Base-by-base conservation (phyloP, 1,140 invertebrate genomes). In the Drosophila pruinosa region DNA sequence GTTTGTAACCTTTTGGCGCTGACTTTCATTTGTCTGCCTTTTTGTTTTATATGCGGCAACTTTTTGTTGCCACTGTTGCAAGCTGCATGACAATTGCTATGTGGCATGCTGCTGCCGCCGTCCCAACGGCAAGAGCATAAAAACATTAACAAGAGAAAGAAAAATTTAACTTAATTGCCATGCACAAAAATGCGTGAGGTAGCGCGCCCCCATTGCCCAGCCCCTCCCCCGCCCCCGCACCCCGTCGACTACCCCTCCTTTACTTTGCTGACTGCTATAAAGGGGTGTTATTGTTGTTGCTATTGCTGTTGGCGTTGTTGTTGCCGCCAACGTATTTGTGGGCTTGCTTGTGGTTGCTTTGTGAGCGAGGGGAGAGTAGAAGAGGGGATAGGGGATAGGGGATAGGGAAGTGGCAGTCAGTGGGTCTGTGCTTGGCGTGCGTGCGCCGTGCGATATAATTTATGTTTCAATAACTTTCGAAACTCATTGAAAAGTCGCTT, bases 381-480 rank as follows among this genome's bases (percentile, higher is more conserved):
- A 4, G 21, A 5, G 21, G 12, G 19, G 22, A 26, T 3, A 12
- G 8, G 4, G 28, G 34, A 8, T 1, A 38, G 38, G 14, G 3
- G 21, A 7, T 1, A 6, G 22, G 10, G 22, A 8, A 6, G 28
- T 4, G n/a, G 3, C 3, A 22, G 38, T 31, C 28, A 47, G 26
- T 41, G 14, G 38, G 36, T 24, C 72, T 86, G 76, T 54, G 45
- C 34, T 74, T 81, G 81, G 81, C 80, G 81, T 85, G 81, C 82
- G 81, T 86, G 81, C 81, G 81, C 81, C 69, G 81, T 81, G 81
- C 81, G 81, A 85, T 85, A 85, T 85, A 85, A 85, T 85, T 85
- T 85, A 85, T 85, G 81, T 85, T 85, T 85, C 81, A 85, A 85
- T 85, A 85, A 85, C 81, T 85, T 85, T 85, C 81, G 81, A 85